Percentiles rank a stretch among this genome's conserved stretches.
phyloP scores from a whole-genome alignment of 2,888 invertebrate species.

The Phyto melanocephala region DNA sequence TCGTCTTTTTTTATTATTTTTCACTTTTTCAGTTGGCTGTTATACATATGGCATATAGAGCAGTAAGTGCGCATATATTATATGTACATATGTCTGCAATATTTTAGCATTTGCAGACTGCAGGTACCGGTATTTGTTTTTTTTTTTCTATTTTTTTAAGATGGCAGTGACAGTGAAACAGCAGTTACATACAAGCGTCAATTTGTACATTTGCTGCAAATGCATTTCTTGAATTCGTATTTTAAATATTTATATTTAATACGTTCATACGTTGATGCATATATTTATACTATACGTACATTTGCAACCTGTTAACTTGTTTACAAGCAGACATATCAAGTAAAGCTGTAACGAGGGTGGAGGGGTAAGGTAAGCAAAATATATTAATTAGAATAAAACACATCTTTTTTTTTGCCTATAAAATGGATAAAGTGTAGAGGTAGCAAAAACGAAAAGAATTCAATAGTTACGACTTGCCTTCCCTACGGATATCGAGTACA shows the following conservation, averaged over 20 bases:
- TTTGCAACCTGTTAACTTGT: background rate
- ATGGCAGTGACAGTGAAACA: conserved; percentile 55
- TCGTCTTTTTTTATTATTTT: conserved; percentile 29
- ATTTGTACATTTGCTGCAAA: conserved; percentile 4
- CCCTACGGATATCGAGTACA: too few relatives aligned
- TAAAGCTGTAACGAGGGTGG: background rate
- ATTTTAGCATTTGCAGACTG: background rate
- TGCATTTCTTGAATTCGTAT: conserved; percentile 22
- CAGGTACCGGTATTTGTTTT: background rate
- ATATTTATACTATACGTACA: too few relatives aligned
- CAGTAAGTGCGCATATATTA: background rate
- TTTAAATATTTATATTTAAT: conserved; percentile 20
- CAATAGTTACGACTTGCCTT: too few relatives aligned
- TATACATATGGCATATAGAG: background rate
- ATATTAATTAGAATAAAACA: too few relatives aligned
- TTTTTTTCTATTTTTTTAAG: background rate
- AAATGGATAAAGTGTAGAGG: too few relatives aligned
- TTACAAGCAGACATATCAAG: background rate
- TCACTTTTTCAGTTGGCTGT: conserved; percentile 5
- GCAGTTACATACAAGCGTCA: background rate
- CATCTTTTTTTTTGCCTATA: too few relatives aligned
- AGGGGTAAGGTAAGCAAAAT: too few relatives aligned
- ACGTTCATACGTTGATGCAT: too few relatives aligned
- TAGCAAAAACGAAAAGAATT: too few relatives aligned
- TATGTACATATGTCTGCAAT: background rate